Conservation (phyloP, 2,888 invertebrate species). For the Andrena dorsata region DNA sequence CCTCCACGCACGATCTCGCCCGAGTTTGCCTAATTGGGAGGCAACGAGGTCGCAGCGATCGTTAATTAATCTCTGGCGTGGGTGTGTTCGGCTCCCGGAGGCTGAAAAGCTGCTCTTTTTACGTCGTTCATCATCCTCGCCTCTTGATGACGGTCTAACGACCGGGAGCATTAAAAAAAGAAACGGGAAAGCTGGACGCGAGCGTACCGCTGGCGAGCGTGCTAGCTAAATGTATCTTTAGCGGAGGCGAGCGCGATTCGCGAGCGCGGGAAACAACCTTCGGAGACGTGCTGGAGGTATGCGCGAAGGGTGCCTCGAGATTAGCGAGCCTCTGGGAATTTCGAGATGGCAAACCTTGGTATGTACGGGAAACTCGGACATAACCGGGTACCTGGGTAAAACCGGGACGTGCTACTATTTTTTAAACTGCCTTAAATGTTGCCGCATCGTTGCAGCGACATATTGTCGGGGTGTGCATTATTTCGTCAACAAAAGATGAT, state of each 20-base stretch:
- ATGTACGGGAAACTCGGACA: too few species aligned
- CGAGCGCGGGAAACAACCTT: not conserved
- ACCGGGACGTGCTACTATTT: too few species aligned
- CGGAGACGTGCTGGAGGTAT: not conserved
- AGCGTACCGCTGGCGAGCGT: not conserved
- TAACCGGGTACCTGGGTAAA: too few species aligned
- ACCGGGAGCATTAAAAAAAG: constrained; percentile 3
- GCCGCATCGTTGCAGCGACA: too few species aligned
- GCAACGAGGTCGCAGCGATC: constrained; percentile 47
- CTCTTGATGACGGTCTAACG: constrained; percentile 31
- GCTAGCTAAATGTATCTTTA: constrained; percentile 2
- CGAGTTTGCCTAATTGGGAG: constrained; percentile 54
- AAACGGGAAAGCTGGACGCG: constrained; percentile 13
- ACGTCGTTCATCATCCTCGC: constrained; percentile 46
- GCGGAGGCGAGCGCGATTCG: not conserved
- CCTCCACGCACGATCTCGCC: constrained; percentile 14
- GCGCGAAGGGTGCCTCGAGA: too few species aligned
- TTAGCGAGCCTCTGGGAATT: too few species aligned
- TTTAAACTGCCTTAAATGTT: too few species aligned
- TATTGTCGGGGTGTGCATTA: too few species aligned
- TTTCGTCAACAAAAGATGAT: too few species aligned
- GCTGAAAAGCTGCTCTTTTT: constrained; percentile 29
- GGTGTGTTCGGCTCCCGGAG: constrained; percentile 32
- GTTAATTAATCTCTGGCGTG: constrained; percentile 61
- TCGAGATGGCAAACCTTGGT: too few species aligned